Evolutionary conservation across 2,113 vertebrate species (phyloP), one percentile per base, ranked within the genome.

Genomic region (Chionomys nivalis): DNA sequence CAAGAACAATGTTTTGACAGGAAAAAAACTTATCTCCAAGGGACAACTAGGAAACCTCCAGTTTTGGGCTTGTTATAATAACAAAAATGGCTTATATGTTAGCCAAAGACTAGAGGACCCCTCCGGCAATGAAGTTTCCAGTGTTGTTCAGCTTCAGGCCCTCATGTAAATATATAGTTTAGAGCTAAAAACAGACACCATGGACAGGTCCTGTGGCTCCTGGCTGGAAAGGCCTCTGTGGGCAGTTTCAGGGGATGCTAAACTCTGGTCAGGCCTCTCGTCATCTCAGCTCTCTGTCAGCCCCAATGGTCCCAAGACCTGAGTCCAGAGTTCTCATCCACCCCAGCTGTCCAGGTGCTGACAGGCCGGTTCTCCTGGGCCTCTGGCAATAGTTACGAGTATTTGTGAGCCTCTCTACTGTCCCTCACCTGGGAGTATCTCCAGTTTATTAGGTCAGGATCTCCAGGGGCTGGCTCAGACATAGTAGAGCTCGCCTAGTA

Each of bases 41-140:
- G 90, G 55, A 88, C 61, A 36, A 42, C 91, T 68, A 85, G 65
- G 65, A 31, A 76, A 61, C 87, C 55, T 85, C 31, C 31, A 42
- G 93, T 92, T 82, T 82, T 87, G 11, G 11, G 6, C 42, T 78
- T 5, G 26, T 95, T 95, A 87, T 88, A 86, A 28, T 68, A 90
- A 91, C 47, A 44, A n/a, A 90, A 88, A 61, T 81, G 66, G 73
- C 47, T 90, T 52, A 23, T 26, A 33, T 87, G 79, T 87, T 26
- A 75, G 83, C 82, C 87, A 86, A 63, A 75, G 7, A 39, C 36
- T 68, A 33, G 10, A 77, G 28, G 33, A 88, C 6, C 49, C 88
- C 39, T 77, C 61, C 42, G 49, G 47, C 61, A 94, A 65, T 33
- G 61, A 66, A 58, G 55, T 85, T 36, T 42, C 28, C 77, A 42